These are phyloP conservation scores for Pygoscelis antarcticus DNA, from an alignment of 2,113 vertebrate genomes.

Conservation along the genomic window DNA sequence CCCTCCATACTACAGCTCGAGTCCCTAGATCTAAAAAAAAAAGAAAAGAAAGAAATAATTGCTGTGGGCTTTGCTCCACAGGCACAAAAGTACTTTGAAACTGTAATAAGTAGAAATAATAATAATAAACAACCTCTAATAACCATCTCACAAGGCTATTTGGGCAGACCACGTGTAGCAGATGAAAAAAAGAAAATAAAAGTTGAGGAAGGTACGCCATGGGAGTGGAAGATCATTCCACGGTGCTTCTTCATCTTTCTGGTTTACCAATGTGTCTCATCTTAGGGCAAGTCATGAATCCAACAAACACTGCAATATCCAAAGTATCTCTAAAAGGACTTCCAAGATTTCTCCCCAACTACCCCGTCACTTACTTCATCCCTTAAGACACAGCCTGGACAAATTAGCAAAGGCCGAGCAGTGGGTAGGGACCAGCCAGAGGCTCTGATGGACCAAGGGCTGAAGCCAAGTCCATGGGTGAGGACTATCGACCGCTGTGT, in stretches of 20 bases:
- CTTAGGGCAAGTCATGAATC: not conserved
- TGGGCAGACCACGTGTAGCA: not conserved
- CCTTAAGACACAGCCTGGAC: not conserved
- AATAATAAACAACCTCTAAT: not conserved
- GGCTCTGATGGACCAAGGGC: not conserved
- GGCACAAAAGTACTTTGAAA: not conserved
- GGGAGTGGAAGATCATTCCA: not conserved
- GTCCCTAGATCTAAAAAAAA: not conserved
- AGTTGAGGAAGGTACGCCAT: not conserved
- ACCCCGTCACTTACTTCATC: not conserved
- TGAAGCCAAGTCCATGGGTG: not conserved
- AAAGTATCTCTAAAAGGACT: not conserved
- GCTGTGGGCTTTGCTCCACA: not conserved
- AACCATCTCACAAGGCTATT: not conserved
- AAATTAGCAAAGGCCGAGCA: too few relatives aligned
- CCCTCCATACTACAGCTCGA: not conserved
- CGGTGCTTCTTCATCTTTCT: not conserved
- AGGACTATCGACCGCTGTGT: fast-evolving
- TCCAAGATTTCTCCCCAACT: not conserved
- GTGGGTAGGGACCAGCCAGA: not conserved
- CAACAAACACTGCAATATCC: not conserved
- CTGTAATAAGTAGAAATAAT: not conserved
- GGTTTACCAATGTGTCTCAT: fast-evolving
- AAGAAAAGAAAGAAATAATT: not conserved
- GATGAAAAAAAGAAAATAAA: not conserved